Conservation (phyloP, 2,113 vertebrate genomes). For the Martes martes region DNA sequence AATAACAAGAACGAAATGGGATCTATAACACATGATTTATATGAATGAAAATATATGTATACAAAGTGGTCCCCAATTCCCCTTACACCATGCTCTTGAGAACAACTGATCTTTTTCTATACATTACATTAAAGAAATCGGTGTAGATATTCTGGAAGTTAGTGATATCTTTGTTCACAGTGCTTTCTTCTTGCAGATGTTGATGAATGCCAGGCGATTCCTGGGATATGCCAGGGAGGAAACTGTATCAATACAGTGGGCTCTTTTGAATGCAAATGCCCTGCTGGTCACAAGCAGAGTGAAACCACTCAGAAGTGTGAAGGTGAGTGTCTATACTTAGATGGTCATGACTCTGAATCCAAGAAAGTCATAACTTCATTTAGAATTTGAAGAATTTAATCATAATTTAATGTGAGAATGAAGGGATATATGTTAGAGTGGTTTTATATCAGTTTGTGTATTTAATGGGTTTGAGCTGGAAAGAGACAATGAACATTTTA, state of each 20-base stretch:
- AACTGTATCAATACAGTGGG: conserved; percentile 98
- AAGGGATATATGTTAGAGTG: not conserved
- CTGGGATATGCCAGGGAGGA: conserved; percentile 95
- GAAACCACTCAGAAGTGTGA: conserved; percentile 97
- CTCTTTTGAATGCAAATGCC: conserved; percentile 98
- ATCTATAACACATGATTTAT: not conserved
- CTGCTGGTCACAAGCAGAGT: conserved; percentile 95
- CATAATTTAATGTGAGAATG: not conserved
- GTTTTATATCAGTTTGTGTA: not conserved
- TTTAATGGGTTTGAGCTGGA: not conserved
- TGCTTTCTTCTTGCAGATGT: conserved; percentile 86
- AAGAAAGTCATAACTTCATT: not conserved
- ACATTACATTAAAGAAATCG: not conserved
- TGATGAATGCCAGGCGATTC: conserved; percentile 98
- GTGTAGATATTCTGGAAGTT: not conserved
- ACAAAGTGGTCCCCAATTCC: not conserved
- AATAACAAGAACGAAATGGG: not conserved
- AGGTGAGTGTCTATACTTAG: conserved; percentile 83
- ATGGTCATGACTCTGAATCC: not conserved
- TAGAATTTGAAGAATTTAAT: not conserved
- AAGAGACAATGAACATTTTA: not conserved
- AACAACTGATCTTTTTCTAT: not conserved
- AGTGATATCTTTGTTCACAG: not conserved
- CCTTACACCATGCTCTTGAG: not conserved
- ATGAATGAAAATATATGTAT: not conserved